A percentile compares a stretch with the other conserved stretches of the same genome.
Evolutionary conservation across 1,140 invertebrate genomes (phyloP).

Genomic region (Drosophila asahinai): DNA sequence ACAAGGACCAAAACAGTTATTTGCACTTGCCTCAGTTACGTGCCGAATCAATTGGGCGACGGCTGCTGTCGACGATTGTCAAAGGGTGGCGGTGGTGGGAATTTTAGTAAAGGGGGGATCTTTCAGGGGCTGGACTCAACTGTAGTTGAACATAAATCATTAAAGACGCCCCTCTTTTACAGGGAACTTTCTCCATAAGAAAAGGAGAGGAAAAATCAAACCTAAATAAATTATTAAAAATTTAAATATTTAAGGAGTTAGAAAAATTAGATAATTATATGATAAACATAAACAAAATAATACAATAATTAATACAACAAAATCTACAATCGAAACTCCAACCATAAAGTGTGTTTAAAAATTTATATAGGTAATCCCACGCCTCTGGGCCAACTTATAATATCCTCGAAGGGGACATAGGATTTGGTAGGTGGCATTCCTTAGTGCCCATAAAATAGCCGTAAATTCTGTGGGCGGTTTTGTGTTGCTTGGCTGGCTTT

Average conservation of each 20-base stretch:
- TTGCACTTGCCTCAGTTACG: slow-evolving; percentile 78
- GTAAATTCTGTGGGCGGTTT: slow-evolving; percentile 56
- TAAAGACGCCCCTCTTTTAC: slow-evolving; percentile 40
- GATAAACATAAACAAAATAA: neutral
- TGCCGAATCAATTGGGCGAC: slow-evolving; percentile 76
- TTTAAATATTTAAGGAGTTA: no score
- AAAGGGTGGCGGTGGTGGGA: neutral
- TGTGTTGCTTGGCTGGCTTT: neutral
- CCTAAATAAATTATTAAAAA: neutral
- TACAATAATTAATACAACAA: neutral
- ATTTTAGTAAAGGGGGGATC: neutral
- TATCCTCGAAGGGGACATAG: slow-evolving; percentile 6
- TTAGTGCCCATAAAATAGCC: slow-evolving; percentile 58
- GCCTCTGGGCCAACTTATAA: slow-evolving; percentile 7
- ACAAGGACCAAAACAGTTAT: slow-evolving; percentile 75
- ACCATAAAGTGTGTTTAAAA: neutral
- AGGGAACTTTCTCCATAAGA: slow-evolving; percentile 48
- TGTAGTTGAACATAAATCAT: slow-evolving; percentile 70
- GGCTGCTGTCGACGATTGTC: slow-evolving; percentile 20
- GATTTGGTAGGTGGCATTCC: slow-evolving; percentile 11
- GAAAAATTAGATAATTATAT: neutral
- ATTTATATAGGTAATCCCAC: slow-evolving; percentile 4
- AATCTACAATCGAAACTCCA: neutral
- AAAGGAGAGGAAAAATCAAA: neutral
- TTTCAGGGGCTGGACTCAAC: neutral